phyloP scores from a whole-genome alignment of 2,888 invertebrate species.

The Branchellion lobata region DNA sequence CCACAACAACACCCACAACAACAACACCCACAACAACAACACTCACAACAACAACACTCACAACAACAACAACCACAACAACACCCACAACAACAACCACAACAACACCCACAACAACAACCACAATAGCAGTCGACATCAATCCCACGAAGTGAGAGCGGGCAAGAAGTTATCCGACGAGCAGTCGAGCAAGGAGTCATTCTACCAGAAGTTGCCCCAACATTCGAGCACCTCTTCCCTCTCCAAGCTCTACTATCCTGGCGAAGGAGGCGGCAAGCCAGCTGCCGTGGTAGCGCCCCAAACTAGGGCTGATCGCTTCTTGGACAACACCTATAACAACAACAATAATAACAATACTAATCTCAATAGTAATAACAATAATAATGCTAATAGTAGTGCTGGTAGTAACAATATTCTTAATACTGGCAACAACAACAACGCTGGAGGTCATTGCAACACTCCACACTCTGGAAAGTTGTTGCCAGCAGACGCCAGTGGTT shows the following conservation, averaged over 20 bases:
- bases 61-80: too few species aligned
- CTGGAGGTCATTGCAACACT: background rate
- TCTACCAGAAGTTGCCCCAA: slow-evolving; percentile 20
- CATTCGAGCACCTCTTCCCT: background rate
- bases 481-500: too few species aligned
- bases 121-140: slow-evolving; percentile 4
- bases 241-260: background rate
- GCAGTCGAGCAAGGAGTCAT: slow-evolving; percentile 1
- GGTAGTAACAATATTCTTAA: too few species aligned
- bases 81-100: too few species aligned
- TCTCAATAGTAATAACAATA: too few species aligned
- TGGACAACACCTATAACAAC: background rate
- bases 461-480: background rate
- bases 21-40: too few species aligned
- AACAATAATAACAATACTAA: background rate
- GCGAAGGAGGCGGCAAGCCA: slow-evolving; percentile 42
- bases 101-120: background rate
- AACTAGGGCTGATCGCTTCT: slow-evolving; percentile 17
- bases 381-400: too few species aligned
- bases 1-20: too few species aligned
- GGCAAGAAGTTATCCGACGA: slow-evolving; percentile 16
- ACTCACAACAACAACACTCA: too few species aligned
- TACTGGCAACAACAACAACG: background rate
- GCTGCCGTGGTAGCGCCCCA: slow-evolving; percentile 47
- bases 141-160: background rate